Evolutionary conservation across 1,140 invertebrate genomes (phyloP), one percentile per base, ranked within the genome.

Genomic region (Cataglyphis hispanica): DNA sequence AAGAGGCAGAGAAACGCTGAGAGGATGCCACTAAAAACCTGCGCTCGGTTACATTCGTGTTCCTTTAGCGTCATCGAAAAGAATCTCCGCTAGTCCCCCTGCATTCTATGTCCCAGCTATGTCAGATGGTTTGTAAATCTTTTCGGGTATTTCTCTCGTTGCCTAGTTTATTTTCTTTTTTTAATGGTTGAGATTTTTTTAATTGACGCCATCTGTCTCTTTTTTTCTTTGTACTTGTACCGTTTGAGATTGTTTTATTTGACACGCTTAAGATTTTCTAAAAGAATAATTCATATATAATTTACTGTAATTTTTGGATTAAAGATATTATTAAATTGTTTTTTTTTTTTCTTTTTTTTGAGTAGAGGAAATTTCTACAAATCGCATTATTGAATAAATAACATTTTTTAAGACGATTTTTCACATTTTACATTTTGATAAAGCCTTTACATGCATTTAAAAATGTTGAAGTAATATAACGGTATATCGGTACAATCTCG

Each of bases 1-100:
- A 90, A 89, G 87, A 86, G 87, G 75, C 25, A 90, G 87, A 92
- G 60, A 92, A 50, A 56, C 80, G 69, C 69, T 78, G 86, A 58
- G 76, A 86, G 63, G 46, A 86, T 87, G 69, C 84, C 64, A 64
- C 84, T 89, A 87, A 87, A 90, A 89, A 87, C 43, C 27, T 72
- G 69, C n/a, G 22, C 25, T 40, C 63, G 16, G 50, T 43, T 43
- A 16, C 34, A 27, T 27, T 25, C 16, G 53, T 76, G 25, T 40
- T 37, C 22, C 76, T 70, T 34, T 19, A 27, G 40, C 86, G 27
- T 70, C 46, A n/a, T 34, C 46, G 64, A 50, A 77, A 77, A 69
- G 58, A 80, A 37, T 50, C 56, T 11, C 19, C 1, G 64, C n/a
- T 69, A 53, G 31, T n/a, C 46, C 64, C 64, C 25, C 66, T 70